These are phyloP conservation scores for Trematomus loennbergii DNA, from an alignment of 2,113 vertebrate species.

Conservation along the genomic window DNA sequence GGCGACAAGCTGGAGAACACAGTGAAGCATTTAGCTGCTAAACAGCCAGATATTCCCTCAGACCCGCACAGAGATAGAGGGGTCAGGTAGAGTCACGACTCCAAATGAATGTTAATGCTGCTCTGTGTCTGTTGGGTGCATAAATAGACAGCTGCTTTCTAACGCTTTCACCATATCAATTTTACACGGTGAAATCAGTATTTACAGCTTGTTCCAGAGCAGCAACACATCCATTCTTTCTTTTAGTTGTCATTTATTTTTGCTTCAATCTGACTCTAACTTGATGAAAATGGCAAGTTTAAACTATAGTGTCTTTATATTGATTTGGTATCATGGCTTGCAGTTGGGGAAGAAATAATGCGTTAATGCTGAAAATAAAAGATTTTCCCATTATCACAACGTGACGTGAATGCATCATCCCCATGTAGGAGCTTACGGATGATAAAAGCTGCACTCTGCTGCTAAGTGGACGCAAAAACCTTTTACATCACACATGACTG, in stretches of 20 bases:
- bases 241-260: not conserved
- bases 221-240: not conserved
- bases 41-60: not conserved
- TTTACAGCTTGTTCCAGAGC: not conserved
- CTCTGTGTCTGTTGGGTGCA: not conserved
- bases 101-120: not conserved
- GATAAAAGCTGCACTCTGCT: not conserved
- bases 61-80: slow-evolving; percentile 3
- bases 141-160: not conserved
- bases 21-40: slow-evolving; percentile 9
- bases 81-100: not conserved
- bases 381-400: not conserved
- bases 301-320: not conserved
- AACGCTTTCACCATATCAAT: not conserved
- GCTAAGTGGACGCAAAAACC: not conserved
- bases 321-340: not conserved
- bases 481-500: not conserved
- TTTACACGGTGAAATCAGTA: not conserved
- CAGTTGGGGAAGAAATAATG: not conserved
- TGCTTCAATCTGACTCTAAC: not conserved
- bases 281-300: not conserved
- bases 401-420: slow-evolving; percentile 9
- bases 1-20: not conserved
- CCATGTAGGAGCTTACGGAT: not conserved
- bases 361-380: not conserved